Conservation (phyloP, 2,113 vertebrate genomes). For the Miniopterus natalensis region DNA sequence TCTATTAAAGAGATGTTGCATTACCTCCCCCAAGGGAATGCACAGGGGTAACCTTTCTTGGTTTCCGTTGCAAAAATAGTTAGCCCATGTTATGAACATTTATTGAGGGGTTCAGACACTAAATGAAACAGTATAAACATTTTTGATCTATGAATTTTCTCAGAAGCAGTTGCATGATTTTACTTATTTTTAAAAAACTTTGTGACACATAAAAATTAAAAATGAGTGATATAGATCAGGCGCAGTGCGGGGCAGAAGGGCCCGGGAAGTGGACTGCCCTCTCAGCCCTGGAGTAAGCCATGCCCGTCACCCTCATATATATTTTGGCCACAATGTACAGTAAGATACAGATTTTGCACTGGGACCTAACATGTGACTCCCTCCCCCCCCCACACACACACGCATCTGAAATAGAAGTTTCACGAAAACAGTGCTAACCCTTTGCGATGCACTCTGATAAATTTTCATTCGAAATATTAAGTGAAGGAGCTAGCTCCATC, state of each 20-base stretch:
- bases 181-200: background rate
- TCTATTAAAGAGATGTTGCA: background rate
- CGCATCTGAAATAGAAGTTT: background rate
- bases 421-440: background rate
- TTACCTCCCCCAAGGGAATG: background rate
- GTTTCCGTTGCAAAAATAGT: background rate
- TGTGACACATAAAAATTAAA: background rate
- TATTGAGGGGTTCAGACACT: background rate
- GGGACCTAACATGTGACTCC: accelerated
- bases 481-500: background rate
- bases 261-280: too few species aligned
- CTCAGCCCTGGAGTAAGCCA: too few species aligned
- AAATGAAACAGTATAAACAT: background rate
- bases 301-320: too few species aligned
- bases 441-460: background rate
- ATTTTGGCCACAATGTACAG: background rate
- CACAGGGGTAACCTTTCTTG: background rate
- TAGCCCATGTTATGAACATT: background rate
- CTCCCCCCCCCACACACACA: background rate
- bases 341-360: background rate
- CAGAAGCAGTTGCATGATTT: background rate
- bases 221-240: background rate
- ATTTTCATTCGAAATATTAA: constrained; percentile 30
- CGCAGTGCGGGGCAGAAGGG: background rate
- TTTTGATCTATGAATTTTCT: background rate